Evolutionary conservation across 2,888 invertebrate genomes (phyloP), one percentile per base, ranked within the genome.

Genomic region (Sialis fuliginosa): DNA sequence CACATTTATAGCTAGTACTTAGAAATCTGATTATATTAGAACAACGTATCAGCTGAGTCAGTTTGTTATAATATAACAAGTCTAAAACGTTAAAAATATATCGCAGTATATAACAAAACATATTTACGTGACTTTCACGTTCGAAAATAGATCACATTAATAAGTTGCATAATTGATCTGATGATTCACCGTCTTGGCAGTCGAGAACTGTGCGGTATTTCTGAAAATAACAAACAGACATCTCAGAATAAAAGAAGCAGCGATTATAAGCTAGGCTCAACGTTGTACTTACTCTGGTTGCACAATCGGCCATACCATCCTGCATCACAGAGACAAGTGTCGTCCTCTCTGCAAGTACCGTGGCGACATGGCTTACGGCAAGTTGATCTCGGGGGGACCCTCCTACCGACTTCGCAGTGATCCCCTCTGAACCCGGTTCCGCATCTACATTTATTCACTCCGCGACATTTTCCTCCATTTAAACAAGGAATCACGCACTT

Each of bases 381-480:
- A 47, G 79, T 77, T 37, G 81, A 81, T 52, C 81, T 72, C 54
- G 75, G 76, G 0, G 71, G 66, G 50, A 72, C 68, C 31, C 81
- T 74, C 54, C 83, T 72, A 42, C 84, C 88, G 58, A 90, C 84
- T 70, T 93, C 92, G 64, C 93, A 93, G 66, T 90, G 90, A 66
- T 89, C 79, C 8, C 93, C 93, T 52, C 78, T 77, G 55, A 84
- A 81, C 6, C 89, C 91, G 40, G 74, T 72, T 4, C 83, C 83
- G 63, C 93, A 93, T 51, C 86, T 79, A 64, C 93, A 93, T 60
- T 84, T 79, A 66, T 93, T 91, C 49, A 84, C 84, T 34, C 90
- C 90, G 57, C 79, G 81, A 62, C 93, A 93, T 48, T 83, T 80
- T 0, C 93, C 92, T 9, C 89, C 89, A 62, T 91, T 91, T 55